phyloP scores from a whole-genome alignment of 1,140 invertebrate species.

The Aphis gossypii region DNA sequence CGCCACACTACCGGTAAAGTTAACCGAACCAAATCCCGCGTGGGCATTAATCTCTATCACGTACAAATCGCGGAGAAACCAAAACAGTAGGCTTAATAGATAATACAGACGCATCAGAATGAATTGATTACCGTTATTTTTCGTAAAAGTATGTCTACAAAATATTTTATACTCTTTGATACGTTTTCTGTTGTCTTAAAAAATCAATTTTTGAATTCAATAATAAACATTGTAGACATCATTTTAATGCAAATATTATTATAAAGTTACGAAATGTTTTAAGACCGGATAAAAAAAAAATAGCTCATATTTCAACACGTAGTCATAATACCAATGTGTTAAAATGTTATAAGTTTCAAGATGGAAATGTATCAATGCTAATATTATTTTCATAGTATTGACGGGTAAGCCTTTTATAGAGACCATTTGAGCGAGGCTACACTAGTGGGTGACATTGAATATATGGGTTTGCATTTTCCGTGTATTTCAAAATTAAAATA shows the following conservation, averaged over 20 bases:
- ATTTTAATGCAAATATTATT: no score
- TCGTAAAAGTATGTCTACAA: not conserved
- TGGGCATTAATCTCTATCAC: not conserved
- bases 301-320: no score
- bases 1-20: not conserved
- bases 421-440: no score
- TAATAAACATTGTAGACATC: no score
- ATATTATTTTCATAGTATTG: no score
- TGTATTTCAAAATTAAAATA: not conserved
- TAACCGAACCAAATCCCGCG: not conserved
- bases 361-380: no score
- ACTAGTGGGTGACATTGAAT: no score
- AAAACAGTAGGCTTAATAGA: not conserved
- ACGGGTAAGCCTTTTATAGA: no score
- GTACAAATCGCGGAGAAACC: not conserved
- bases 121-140: not conserved
- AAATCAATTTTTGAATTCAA: not conserved
- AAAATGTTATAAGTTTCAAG: not conserved
- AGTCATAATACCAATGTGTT: no score
- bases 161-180: not conserved
- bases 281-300: no score
- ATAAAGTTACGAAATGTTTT: no score
- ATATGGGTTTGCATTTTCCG: no score
- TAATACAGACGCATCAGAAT: not conserved
- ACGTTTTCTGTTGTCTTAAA: not conserved